Evolutionary conservation across 2,888 invertebrate species (phyloP).

Genomic region (Ctena decussata): DNA sequence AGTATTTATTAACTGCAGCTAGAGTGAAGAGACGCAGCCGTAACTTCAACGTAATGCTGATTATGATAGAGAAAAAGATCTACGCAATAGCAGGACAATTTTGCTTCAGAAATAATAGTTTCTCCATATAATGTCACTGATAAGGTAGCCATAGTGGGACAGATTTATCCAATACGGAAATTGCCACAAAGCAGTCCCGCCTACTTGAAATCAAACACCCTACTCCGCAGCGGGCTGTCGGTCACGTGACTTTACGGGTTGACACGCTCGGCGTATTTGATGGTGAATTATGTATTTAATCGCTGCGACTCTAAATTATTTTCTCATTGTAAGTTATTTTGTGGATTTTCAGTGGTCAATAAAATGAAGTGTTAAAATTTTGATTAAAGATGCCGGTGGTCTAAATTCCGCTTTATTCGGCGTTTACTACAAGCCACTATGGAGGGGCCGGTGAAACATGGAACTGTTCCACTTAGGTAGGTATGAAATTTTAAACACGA

Average conservation of each 20-base stretch:
- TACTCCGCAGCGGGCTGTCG: slow-evolving; percentile 44
- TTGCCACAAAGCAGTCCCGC: slow-evolving; percentile 23
- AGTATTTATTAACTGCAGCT: too few species aligned
- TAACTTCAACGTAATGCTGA: too few species aligned
- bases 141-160: too few species aligned
- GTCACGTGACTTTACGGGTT: slow-evolving; percentile 36
- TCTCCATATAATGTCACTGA: too few species aligned
- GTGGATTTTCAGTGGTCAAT: slow-evolving; percentile 41
- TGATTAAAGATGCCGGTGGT: slow-evolving; percentile 12
- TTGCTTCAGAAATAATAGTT: too few species aligned
- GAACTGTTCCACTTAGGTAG: neutral
- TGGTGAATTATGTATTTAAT: slow-evolving; percentile 47
- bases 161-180: neutral
- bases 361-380: slow-evolving; percentile 7
- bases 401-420: too few species aligned
- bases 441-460: neutral
- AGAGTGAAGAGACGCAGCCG: too few species aligned
- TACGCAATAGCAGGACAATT: too few species aligned
- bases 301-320: slow-evolving; percentile 51
- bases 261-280: neutral
- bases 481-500: too few species aligned
- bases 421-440: neutral
- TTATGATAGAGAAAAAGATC: too few species aligned
- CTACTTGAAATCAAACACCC: slow-evolving; percentile 21
- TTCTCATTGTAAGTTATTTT: slow-evolving; percentile 50